phyloP scores from a whole-genome alignment of 2,797 vertebrate genomes.

The Melanotaenia nigrans region DNA sequence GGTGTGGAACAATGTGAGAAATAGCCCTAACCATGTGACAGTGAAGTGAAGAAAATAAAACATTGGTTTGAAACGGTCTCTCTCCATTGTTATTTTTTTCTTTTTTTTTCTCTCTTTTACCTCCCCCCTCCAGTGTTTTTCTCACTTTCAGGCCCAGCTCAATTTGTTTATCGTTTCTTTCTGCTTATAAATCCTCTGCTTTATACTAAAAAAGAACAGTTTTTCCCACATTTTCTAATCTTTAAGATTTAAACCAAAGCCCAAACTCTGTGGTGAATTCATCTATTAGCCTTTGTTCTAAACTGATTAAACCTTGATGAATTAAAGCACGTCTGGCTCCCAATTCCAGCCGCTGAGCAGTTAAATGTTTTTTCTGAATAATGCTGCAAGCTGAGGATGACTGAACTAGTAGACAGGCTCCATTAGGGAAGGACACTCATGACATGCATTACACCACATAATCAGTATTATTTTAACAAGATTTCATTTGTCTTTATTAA shows the following conservation, averaged over 20 bases:
- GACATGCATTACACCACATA: conserved; percentile 48
- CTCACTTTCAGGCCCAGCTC: conserved; percentile 17
- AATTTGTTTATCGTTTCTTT: conserved; percentile 23
- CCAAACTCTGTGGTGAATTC: conserved; percentile 9
- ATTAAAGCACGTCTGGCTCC: conserved; percentile 47
- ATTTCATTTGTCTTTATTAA: conserved; percentile 70
- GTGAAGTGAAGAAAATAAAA: conserved; percentile 43
- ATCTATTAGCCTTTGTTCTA: conserved; percentile 27
- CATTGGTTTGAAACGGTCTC: conserved; percentile 33
- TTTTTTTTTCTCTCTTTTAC: not conserved
- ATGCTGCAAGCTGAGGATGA: conserved; percentile 25
- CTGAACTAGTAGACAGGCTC: conserved; percentile 39
- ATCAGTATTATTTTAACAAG: conserved; percentile 70
- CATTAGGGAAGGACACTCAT: conserved; percentile 40
- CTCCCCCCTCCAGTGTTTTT: not conserved
- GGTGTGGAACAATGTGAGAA: conserved; percentile 73
- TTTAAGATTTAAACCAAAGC: conserved; percentile 13
- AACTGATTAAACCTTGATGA: conserved; percentile 58
- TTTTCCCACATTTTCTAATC: not conserved
- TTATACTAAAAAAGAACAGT: conserved; percentile 9
- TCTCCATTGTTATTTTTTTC: not conserved
- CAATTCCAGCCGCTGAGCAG: conserved; percentile 28
- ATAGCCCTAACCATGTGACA: conserved; percentile 42
- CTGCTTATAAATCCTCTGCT: conserved; percentile 5
- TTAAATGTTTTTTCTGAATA: conserved; percentile 53